Percentiles rank a stretch among this genome's conserved stretches.
Evolutionary conservation across 1,140 invertebrate genomes (phyloP).

Genomic region (Drosophila nannoptera): DNA sequence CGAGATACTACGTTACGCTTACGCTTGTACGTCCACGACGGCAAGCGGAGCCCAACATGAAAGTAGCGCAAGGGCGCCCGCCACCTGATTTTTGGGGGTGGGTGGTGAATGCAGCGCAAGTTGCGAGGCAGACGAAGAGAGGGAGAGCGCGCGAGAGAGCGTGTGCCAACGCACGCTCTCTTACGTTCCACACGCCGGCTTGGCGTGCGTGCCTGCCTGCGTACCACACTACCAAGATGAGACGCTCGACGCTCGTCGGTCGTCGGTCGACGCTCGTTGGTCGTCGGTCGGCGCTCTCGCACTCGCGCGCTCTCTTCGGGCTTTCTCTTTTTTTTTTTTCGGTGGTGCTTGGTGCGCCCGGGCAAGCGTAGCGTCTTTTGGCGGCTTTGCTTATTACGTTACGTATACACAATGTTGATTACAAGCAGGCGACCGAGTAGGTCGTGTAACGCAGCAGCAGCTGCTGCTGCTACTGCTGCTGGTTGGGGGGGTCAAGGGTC

Average conservation of each 20-base stretch:
- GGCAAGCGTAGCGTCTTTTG: constrained; percentile 30
- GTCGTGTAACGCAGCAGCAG: constrained; percentile 35
- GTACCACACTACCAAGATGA: no score
- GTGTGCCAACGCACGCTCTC: constrained; percentile 20
- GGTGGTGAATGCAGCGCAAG: constrained; percentile 32
- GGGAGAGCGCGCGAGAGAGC: constrained; percentile 12
- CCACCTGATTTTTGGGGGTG: constrained; percentile 55
- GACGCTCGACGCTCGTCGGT: background rate
- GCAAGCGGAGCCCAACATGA: constrained; percentile 41
- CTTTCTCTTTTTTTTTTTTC: background rate
- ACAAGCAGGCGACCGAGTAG: constrained; percentile 36
- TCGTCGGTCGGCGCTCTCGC: background rate
- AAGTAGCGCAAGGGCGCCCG: constrained; percentile 77
- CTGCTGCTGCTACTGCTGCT: background rate
- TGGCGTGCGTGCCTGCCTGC: constrained; percentile 26
- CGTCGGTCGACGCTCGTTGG: background rate
- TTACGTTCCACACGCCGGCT: constrained; percentile 44
- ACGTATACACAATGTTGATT: constrained; percentile 62
- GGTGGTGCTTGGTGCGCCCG: constrained; percentile 31
- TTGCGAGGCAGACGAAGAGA: background rate
- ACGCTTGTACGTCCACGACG: constrained; percentile 23
- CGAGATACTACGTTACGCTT: constrained; percentile 74
- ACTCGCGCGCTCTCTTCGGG: background rate
- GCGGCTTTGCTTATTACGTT: constrained; percentile 46
- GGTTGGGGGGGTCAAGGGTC: constrained; percentile 3